These are phyloP conservation scores for Hiodon alosoides DNA, from an alignment of 2,113 vertebrate species.

Conservation along the genomic window DNA sequence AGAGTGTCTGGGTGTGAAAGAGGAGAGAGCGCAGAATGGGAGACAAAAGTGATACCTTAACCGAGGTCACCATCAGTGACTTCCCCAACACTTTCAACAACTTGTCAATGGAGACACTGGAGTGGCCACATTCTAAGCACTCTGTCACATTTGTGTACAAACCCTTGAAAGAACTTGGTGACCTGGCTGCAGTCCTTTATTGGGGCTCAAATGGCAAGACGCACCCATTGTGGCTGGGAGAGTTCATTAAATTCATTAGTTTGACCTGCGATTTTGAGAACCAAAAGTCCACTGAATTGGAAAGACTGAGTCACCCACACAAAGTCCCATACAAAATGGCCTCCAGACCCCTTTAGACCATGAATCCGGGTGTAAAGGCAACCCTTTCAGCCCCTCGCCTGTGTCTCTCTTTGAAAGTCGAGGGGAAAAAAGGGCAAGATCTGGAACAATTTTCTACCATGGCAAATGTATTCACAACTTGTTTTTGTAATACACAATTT, in stretches of 20 bases:
- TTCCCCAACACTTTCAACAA: conserved; percentile 92
- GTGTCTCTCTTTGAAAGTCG: conserved; percentile 60
- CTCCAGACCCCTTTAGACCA: conserved; percentile 62
- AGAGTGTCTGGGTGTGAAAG: conserved; percentile 71
- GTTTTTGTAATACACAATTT: conserved; percentile 52
- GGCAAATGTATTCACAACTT: conserved; percentile 71
- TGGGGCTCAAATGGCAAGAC: conserved; percentile 96
- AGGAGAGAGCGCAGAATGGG: conserved; percentile 65
- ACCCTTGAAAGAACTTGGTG: conserved; percentile 95
- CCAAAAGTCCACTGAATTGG: conserved; percentile 97
- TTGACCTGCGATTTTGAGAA: conserved; percentile 98
- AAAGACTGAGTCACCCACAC: conserved; percentile 86
- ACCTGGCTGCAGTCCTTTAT: conserved; percentile 96
- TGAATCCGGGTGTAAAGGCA: conserved; percentile 62
- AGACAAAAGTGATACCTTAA: conserved; percentile 84
- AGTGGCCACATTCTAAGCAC: conserved; percentile 78
- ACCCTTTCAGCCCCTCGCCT: conserved; percentile 71
- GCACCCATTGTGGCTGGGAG: conserved; percentile 80
- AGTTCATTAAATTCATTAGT: conserved; percentile 99
- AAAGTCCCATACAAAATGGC: conserved; percentile 74
- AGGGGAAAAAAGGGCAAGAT: conserved; percentile 54
- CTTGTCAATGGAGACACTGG: conserved; percentile 89
- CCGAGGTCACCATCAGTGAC: conserved; percentile 82
- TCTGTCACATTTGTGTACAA: conserved; percentile 99
- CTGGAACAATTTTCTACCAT: conserved; percentile 65